A percentile compares a stretch with the other conserved stretches of the same genome.
These are phyloP conservation scores for Rutpela maculata DNA, from an alignment of 2,888 invertebrate genomes.

Conservation along the genomic window DNA sequence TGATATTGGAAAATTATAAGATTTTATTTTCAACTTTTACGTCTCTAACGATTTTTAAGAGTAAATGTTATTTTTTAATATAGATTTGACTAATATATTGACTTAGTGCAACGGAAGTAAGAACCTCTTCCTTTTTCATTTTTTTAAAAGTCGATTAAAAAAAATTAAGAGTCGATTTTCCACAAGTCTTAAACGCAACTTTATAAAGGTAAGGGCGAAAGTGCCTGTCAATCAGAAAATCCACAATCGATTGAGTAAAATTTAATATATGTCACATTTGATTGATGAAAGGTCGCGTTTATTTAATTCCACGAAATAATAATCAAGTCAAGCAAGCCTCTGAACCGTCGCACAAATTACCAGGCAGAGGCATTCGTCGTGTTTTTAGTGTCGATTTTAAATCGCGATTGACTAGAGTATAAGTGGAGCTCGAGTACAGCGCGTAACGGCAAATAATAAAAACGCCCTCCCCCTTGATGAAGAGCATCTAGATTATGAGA, in stretches of 20 bases:
- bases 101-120: too few species aligned
- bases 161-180: too few species aligned
- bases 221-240: background rate
- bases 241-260: background rate
- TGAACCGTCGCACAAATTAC: background rate
- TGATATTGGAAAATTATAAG: too few species aligned
- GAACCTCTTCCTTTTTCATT: too few species aligned
- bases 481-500: conserved; percentile 13
- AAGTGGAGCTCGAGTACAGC: background rate
- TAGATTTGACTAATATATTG: too few species aligned
- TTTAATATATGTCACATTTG: background rate
- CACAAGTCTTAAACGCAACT: too few species aligned
- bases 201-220: too few species aligned
- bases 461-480: conserved; percentile 16
- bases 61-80: too few species aligned
- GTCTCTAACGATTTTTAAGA: too few species aligned
- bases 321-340: background rate
- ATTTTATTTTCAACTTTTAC: too few species aligned
- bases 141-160: too few species aligned
- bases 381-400: background rate
- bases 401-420: background rate
- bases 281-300: background rate
- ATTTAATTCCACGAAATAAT: background rate
- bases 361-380: background rate
- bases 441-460: background rate